Conservation (phyloP, 1,140 invertebrate species). For the Brachionus angularis region DNA sequence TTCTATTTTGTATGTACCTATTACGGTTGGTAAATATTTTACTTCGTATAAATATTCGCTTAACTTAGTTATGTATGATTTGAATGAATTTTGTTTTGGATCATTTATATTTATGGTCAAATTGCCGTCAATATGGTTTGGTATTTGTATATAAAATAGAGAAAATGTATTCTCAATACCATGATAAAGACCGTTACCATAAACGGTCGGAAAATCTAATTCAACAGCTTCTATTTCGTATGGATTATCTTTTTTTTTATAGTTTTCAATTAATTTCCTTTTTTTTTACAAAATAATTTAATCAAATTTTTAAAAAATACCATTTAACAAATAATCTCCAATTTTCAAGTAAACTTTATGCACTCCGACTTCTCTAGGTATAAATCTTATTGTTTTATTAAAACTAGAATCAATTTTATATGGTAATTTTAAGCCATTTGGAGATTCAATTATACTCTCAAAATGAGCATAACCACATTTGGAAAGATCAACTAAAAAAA, state of each 20-base stretch:
- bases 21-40: slow-evolving; percentile 85
- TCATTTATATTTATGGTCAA: slow-evolving; percentile 41
- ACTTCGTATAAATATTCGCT: slow-evolving; percentile 45
- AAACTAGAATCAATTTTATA: slow-evolving; percentile 41
- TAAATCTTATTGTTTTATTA: slow-evolving; percentile 50
- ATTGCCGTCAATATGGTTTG: slow-evolving; percentile 71
- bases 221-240: not conserved
- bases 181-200: slow-evolving; percentile 15
- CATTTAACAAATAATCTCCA: slow-evolving; percentile 65
- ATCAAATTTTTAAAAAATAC: slow-evolving; percentile 47
- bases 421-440: slow-evolving; percentile 71
- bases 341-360: slow-evolving; percentile 84
- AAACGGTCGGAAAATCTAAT: not conserved
- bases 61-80: not conserved
- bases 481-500: slow-evolving; percentile 73
- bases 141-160: slow-evolving; percentile 74
- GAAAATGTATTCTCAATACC: not conserved
- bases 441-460: slow-evolving; percentile 92
- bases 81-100: not conserved
- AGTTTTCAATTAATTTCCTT: too few species aligned
- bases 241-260: not conserved
- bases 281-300: slow-evolving; percentile 45
- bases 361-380: slow-evolving; percentile 49
- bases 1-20: slow-evolving; percentile 86
- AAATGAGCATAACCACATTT: slow-evolving; percentile 91